These are phyloP conservation scores for Idaea biselata DNA, from an alignment of 2,888 invertebrate genomes.

Conservation along the genomic window DNA sequence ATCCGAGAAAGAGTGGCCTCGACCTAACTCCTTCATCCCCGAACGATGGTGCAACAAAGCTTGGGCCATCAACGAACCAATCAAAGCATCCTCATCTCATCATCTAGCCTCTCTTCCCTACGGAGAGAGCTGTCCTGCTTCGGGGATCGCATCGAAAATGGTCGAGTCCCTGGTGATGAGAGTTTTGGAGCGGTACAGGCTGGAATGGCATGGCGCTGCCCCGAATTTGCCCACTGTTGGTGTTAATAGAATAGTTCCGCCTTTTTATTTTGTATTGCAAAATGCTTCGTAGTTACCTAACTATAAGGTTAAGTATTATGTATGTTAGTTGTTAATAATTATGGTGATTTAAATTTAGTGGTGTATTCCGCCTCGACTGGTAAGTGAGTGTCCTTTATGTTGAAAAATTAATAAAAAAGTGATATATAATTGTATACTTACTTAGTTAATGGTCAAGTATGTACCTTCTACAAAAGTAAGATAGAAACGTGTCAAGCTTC, in stretches of 20 bases:
- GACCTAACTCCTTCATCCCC: constrained; percentile 65
- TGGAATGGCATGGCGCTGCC: constrained; percentile 71
- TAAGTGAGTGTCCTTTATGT: too few relatives aligned
- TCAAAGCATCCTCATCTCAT: constrained; percentile 60
- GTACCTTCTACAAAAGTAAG: too few relatives aligned
- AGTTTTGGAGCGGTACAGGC: constrained; percentile 59
- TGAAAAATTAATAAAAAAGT: neutral
- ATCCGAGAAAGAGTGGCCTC: constrained; percentile 62
- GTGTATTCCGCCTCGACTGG: too few relatives aligned
- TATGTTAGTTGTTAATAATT: too few relatives aligned
- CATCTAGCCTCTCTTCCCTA: constrained; percentile 60
- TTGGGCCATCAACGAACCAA: constrained; percentile 44
- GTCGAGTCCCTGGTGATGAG: constrained; percentile 50
- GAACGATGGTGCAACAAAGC: constrained; percentile 66
- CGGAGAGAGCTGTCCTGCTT: constrained; percentile 63
- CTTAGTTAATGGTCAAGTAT: neutral
- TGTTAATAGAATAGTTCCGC: constrained; percentile 63
- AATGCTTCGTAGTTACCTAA: constrained; percentile 58
- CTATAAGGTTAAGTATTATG: too few relatives aligned
- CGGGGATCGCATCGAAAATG: constrained; percentile 56
- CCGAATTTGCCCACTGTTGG: constrained; percentile 55
- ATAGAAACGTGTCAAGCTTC: too few relatives aligned
- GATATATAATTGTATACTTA: neutral
- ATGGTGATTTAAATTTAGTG: too few relatives aligned
- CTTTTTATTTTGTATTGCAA: constrained; percentile 69